Evolutionary conservation across 2,113 vertebrate genomes (phyloP).

Genomic region (Pseudonaja textilis): DNA sequence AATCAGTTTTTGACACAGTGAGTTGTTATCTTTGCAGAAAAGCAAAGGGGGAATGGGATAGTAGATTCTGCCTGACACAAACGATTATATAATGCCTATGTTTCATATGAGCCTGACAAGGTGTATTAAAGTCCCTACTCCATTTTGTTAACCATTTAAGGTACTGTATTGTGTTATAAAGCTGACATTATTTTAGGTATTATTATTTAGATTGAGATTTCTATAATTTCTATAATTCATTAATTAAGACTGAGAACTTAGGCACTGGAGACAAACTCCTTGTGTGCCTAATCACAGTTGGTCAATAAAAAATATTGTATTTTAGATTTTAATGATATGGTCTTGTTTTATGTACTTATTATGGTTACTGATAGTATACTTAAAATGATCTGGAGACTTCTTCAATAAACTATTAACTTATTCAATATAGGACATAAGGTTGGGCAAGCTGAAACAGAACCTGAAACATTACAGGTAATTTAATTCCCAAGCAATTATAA

Average conservation of each 20-base stretch:
- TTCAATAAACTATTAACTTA: not conserved
- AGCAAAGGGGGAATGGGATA: not conserved
- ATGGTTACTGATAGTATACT: not conserved
- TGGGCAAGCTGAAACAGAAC: not conserved
- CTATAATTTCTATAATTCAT: not conserved
- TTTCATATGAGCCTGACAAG: not conserved
- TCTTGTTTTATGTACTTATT: not conserved
- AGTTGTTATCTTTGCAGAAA: not conserved
- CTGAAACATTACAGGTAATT: not conserved
- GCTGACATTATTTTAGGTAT: not conserved
- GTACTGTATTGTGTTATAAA: not conserved
- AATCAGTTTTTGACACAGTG: not conserved
- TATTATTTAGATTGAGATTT: not conserved
- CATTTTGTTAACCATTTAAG: not conserved
- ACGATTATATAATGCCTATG: not conserved
- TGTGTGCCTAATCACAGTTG: not conserved
- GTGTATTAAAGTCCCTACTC: not conserved
- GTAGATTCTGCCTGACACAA: not conserved
- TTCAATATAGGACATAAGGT: not conserved
- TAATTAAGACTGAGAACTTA: not conserved
- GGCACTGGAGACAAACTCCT: not conserved
- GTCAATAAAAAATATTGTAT: not conserved
- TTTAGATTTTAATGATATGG: not conserved
- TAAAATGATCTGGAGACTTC: not conserved
- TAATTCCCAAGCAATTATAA: not conserved